Evolutionary conservation across 1,140 invertebrate genomes (phyloP), one percentile per base, ranked within the genome.

Genomic region (Drosophila repleta): DNA sequence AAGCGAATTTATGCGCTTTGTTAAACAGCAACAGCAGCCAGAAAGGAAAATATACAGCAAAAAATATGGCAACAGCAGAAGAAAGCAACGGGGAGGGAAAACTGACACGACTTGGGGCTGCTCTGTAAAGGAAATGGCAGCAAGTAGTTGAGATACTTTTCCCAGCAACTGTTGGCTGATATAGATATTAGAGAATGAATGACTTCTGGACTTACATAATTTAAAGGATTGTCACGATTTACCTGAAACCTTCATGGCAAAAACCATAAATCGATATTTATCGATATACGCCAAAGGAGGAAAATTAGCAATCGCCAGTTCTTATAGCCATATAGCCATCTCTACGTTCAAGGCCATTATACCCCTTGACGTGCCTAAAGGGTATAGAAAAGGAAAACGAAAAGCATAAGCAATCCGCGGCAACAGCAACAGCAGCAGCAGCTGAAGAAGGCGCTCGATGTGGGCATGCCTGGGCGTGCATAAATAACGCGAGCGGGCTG

Each of bases 1-100:
- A 83, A 88, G 84, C 83, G 84, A 88, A 88, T 88, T 88, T 88
- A 88, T 88, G 83, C 83, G 83, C 83, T 88, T 88, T 88, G 83
- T 88, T 88, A 88, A 88, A 88, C 83, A 88, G 79, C 84, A 87
- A 69, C 75, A 88, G 66, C 82, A 78, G 77, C 53, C 68, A 69
- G 79, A 75, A 61, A 41, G 37, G 29, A 67, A 69, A 85, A 85
- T 60, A 41, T 13, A 41, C 39, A 35, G 32, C 2, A 35, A 72
- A 73, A 73, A 77, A 87, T 74, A 81, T 81, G 61, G 53, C 61
- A 83, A 79, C 5, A 46, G 26, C 49, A 52, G 53, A 81, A 65
- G 60, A 84, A 85, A 70, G 73, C 53, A 46, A 46, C 39, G 2
- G 15, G 7, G 37, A 5, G 13, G 21, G 46, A n/a, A 53, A 24